Evolutionary conservation across 2,113 vertebrate genomes (phyloP), one percentile per base, ranked within the genome.

Genomic region (Rhinoptilus africanus): DNA sequence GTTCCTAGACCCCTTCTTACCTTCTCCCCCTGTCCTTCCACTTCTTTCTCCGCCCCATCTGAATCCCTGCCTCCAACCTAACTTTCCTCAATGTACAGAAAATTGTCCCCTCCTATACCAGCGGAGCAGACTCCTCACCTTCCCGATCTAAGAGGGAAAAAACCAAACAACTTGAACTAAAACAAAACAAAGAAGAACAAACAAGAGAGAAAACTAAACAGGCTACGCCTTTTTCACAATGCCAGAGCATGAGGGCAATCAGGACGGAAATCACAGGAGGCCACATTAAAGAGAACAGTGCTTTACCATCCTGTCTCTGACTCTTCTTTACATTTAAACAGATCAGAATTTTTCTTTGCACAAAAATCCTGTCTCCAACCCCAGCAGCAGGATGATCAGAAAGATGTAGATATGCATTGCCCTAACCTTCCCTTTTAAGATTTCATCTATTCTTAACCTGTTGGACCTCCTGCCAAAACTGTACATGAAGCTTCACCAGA

Each of bases 371-470:
- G 27, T 17, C 82, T 90, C 60, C 34, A 91, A 7, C 9, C 20
- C 24, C 56, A 76, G 75, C 27, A 90, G 80, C 72, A 82, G 77
- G 48, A 69, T 35, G 91, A 93, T 94, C 68, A 91, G 88, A 85
- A 83, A 82, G 35, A 95, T 63, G 85, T 91, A 97, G 88, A 90
- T 94, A 59, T 67, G 37, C 41, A 62, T 62, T 84, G 66, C 34
- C 51, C 92, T 48, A 90, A 81, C 79, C 57, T 73, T 89, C 60
- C 57, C 51, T 93, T 96, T 93, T 76, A 92, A 83, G 59, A 66
- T 89, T 94, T 80, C 57, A 64, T 96, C 73, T 94, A 35, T 91
- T 94, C 76, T 97, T 94, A 89, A 96, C 93, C 89, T 85, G 41
- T 39, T 95, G 72, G 57, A 93, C 92, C 69, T 71, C 41, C 85